These are phyloP conservation scores for Cenopis cana DNA, from an alignment of 2,888 invertebrate genomes.

Conservation along the genomic window DNA sequence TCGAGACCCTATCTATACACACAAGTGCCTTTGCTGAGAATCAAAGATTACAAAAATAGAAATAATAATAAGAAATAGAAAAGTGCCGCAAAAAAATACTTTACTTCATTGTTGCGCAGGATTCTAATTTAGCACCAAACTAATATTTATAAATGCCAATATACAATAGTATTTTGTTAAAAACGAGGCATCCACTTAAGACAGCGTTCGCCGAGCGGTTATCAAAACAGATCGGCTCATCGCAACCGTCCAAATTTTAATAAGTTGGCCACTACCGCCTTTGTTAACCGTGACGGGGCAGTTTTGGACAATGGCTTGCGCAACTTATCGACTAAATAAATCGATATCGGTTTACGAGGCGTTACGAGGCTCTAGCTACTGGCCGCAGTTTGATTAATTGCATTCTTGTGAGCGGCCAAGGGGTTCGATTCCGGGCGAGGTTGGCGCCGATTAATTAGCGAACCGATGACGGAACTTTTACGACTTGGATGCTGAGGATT, in stretches of 20 bases:
- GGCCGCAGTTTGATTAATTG: slow-evolving; percentile 84
- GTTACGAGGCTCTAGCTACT: slow-evolving; percentile 82
- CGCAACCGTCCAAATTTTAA: slow-evolving; percentile 82
- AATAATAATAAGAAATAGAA: background rate
- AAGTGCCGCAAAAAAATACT: slow-evolving; percentile 7
- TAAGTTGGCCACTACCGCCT: slow-evolving; percentile 84
- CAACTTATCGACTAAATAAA: slow-evolving; percentile 84
- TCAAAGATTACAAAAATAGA: background rate
- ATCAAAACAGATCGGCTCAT: slow-evolving; percentile 82
- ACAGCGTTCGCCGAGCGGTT: slow-evolving; percentile 69
- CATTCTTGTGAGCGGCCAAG: slow-evolving; percentile 68
- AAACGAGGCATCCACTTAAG: slow-evolving; percentile 65
- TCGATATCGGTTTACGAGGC: slow-evolving; percentile 84
- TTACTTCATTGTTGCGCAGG: slow-evolving; percentile 14
- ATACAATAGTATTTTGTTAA: slow-evolving; percentile 62
- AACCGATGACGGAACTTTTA: slow-evolving; percentile 68
- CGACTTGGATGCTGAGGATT: slow-evolving; percentile 55
- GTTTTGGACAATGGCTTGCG: slow-evolving; percentile 81
- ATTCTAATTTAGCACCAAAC: slow-evolving; percentile 61
- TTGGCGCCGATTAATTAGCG: slow-evolving; percentile 82
- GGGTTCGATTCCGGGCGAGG: slow-evolving; percentile 65
- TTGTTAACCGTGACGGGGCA: slow-evolving; percentile 78
- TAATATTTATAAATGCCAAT: slow-evolving; percentile 68
- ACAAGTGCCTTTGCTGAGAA: background rate
- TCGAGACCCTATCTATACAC: background rate